Percentiles rank a stretch among this genome's conserved stretches.
phyloP scores from a whole-genome alignment of 2,113 vertebrate genomes.

The Boulengerochromis microlepis region DNA sequence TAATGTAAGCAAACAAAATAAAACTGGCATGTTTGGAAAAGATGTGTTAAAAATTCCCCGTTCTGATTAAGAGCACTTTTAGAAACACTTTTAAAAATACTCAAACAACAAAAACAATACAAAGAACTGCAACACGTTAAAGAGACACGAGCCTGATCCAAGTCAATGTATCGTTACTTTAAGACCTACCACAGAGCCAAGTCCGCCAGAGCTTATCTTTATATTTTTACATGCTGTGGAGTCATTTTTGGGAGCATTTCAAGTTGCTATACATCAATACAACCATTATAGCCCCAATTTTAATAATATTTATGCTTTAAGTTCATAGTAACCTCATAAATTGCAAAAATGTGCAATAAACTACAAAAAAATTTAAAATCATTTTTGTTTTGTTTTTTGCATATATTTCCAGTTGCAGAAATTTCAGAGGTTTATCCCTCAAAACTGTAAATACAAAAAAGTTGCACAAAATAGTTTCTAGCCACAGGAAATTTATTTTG shows the following conservation, averaged over 20 bases:
- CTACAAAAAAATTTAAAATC: background rate
- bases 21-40: background rate
- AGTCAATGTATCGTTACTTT: background rate
- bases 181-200: background rate
- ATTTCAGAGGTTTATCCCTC: background rate
- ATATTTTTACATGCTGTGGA: background rate
- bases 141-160: background rate
- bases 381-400: background rate
- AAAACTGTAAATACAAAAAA: background rate
- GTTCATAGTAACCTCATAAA: rapidly evolving
- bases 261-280: background rate
- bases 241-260: background rate
- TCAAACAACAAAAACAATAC: background rate
- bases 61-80: background rate
- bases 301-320: rapidly evolving
- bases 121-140: background rate
- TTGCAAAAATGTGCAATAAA: background rate
- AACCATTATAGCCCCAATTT: rapidly evolving
- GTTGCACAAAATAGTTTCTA: background rate
- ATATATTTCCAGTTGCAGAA: background rate
- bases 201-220: background rate
- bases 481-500: background rate
- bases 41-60: rapidly evolving
- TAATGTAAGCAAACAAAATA: background rate
- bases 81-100: background rate